Base-by-base conservation (phyloP, 2,113 vertebrate species). In the Gracilinanus agilis region DNA sequence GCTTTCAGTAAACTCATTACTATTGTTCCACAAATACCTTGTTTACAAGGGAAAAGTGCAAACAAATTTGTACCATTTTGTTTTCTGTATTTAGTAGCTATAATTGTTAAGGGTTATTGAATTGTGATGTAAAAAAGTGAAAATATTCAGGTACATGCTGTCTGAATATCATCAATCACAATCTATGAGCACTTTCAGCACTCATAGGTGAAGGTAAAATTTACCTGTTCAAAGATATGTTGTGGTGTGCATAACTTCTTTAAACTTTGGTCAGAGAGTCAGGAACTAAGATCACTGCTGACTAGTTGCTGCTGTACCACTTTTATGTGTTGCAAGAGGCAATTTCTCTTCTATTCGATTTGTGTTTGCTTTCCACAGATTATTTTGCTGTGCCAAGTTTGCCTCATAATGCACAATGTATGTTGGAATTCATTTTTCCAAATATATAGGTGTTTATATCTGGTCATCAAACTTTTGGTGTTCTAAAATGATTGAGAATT, bases 101-200 rank as follows among this genome's bases (percentile, higher is more conserved):
- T 49, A 49, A 49, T 49, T 49, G 49, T 49, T 49, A 49, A 49
- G 2, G 49, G 49, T 49, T 49, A 3, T 49, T 49, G 49, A 49
- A 49, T 49, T 49, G 49, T 49, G 49, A 49, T 49, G 49, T 49
- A 3, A 49, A 49, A 49, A 49, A 49, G 49, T 49, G 49, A 49
- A 2, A 98, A 97, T 98, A 98, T 98, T 98, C 98, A 98, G 97
- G 97, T 99, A 97, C 98, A 99, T 99, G 99, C 98, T 99, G 99
- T 99, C 98, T 98, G 98, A 99, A 99, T 99, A 98, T 98, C 98
- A 99, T 98, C 97, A 98, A 97, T 98, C 98, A 98, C 98, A 97
- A 89, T 93, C 88, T 96, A 21, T 96, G 98, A 98, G 97, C 98
- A 98, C 98, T 98, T 98, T 99, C 97, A 97, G 97, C 98, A 97